Percentiles rank a stretch among this genome's conserved stretches.
phyloP scores from a whole-genome alignment of 1,140 invertebrate genomes.

The Drosophila bifasciata region DNA sequence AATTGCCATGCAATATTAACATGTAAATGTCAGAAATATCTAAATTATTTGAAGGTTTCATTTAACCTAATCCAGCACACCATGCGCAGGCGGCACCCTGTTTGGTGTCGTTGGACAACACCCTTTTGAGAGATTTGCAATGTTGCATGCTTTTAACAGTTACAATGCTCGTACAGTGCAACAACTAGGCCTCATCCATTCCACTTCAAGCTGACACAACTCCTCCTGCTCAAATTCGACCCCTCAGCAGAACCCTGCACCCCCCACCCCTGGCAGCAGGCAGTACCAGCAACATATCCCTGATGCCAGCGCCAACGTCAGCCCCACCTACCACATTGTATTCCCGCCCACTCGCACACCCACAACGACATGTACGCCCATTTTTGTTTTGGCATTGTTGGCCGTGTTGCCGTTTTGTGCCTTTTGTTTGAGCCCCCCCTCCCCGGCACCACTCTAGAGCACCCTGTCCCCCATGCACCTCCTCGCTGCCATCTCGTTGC shows the following conservation, averaged over 20 bases:
- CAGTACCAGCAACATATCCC: too few species aligned
- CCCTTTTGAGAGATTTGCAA: conserved; percentile 43
- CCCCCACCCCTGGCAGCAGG: neutral
- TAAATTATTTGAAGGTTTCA: too few species aligned
- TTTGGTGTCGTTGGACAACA: conserved; percentile 1
- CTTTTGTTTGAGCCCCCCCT: conserved; percentile 59
- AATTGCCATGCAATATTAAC: neutral
- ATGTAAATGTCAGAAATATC: neutral
- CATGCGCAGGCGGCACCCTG: too few species aligned
- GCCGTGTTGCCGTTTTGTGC: conserved; percentile 60
- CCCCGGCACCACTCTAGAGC: too few species aligned
- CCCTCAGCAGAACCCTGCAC: neutral
- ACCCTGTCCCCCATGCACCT: neutral
- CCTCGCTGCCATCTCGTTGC: neutral
- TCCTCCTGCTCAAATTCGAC: neutral
- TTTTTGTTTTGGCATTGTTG: conserved; percentile 57
- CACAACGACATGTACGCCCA: conserved; percentile 36
- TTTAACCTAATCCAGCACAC: too few species aligned
- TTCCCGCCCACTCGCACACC: conserved; percentile 1
- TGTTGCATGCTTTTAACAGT: conserved; percentile 61
- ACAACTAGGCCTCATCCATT: conserved; percentile 44
- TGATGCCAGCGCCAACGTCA: neutral
- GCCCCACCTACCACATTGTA: neutral
- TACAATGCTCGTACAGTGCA: conserved; percentile 27
- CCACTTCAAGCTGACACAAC: conserved; percentile 1